Percentiles rank a stretch among this genome's conserved stretches.
Conservation (phyloP, 1,140 invertebrate genomes). For the Aplysia californica region DNA sequence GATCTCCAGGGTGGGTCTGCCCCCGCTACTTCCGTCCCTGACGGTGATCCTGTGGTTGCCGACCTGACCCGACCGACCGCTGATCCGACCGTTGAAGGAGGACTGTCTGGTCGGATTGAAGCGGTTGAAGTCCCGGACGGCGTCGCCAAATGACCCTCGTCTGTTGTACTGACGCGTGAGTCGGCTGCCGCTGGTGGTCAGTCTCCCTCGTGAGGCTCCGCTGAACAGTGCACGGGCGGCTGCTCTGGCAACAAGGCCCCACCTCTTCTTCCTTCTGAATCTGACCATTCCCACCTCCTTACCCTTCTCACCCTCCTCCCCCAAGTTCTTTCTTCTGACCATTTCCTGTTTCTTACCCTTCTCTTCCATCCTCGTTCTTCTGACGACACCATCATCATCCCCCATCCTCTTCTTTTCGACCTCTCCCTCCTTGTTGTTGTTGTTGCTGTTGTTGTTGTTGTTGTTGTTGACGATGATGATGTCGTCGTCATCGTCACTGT, state of each 20-base stretch:
- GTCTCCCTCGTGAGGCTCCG: neutral
- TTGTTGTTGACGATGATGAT: neutral
- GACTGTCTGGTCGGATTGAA: neutral
- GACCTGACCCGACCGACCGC: conserved; percentile 11
- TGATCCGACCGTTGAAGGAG: neutral
- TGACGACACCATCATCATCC: neutral
- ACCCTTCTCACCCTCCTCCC: neutral
- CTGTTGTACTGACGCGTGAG: conserved; percentile 15
- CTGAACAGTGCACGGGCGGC: neutral
- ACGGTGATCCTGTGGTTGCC: conserved; percentile 26
- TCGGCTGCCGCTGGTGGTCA: neutral
- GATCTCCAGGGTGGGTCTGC: conserved; percentile 29
- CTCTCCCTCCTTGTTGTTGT: neutral
- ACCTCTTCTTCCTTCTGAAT: neutral
- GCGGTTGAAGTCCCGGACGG: conserved; percentile 29
- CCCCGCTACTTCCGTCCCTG: conserved; percentile 9
- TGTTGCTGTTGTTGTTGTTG: neutral
- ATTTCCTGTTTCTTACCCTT: neutral
- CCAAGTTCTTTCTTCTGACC: neutral
- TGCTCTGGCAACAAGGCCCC: too few relatives aligned
- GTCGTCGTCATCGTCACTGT: neutral
- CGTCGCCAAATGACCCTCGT: conserved; percentile 18
- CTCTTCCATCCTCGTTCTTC: neutral
- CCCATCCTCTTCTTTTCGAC: neutral
- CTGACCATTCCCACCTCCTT: neutral